Conservation (phyloP, 2,113 vertebrate genomes). For the Phylloscopus trochiloides region DNA sequence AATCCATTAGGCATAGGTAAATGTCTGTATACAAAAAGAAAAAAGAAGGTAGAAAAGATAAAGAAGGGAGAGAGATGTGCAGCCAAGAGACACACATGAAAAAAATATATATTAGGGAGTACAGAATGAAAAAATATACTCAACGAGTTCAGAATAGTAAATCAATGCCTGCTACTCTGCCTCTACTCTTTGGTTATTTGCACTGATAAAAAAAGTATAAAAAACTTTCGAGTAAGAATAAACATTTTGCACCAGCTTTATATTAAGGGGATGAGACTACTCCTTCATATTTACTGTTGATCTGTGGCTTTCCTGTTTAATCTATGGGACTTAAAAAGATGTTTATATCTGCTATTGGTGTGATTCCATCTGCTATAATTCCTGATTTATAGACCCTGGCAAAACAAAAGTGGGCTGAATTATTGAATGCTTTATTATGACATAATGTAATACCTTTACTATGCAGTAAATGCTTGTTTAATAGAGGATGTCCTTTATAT, state of each 20-base stretch:
- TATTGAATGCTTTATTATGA: background rate
- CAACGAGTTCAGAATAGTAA: background rate
- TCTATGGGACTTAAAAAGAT: background rate
- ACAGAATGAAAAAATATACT: background rate
- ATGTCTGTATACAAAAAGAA: background rate
- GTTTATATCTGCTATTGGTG: background rate
- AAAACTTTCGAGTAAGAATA: background rate
- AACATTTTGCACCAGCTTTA: background rate
- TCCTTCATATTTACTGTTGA: background rate
- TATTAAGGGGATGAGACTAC: background rate
- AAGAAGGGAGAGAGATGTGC: background rate
- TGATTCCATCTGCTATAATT: background rate
- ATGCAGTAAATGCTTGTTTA: background rate
- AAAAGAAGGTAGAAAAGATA: background rate
- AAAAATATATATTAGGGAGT: background rate
- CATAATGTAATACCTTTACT: background rate
- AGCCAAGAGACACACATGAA: background rate
- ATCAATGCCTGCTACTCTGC: background rate
- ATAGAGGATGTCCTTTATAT: background rate
- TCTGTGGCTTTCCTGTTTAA: background rate
- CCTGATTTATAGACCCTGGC: background rate
- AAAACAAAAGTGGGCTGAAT: background rate
- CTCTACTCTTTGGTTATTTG: background rate
- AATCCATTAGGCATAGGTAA: constrained; percentile 10
- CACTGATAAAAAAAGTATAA: background rate